Conservation (phyloP, 2,888 invertebrate species). For the Chloromyia formosa region DNA sequence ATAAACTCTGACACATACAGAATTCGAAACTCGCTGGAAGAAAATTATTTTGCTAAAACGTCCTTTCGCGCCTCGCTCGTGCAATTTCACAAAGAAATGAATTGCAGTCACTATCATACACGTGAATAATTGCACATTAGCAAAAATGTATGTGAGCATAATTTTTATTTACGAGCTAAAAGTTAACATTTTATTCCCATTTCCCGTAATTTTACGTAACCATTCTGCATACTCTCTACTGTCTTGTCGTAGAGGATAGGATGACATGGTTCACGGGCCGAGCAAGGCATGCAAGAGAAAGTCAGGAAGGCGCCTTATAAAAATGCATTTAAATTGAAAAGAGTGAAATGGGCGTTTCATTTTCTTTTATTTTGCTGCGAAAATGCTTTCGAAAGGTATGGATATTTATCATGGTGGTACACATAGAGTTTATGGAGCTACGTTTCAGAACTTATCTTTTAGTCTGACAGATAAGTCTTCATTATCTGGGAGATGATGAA, state of each 20-base stretch:
- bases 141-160: slow-evolving; percentile 49
- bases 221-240: not conserved
- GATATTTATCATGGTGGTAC: too few species aligned
- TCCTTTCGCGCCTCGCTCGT: not conserved
- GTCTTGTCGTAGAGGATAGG: not conserved
- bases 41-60: slow-evolving; percentile 1
- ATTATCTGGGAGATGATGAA: too few species aligned
- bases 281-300: not conserved
- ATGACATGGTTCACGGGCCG: not conserved
- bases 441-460: too few species aligned
- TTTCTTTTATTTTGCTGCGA: too few species aligned
- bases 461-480: too few species aligned
- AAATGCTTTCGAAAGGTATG: too few species aligned
- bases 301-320: not conserved
- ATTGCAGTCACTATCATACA: slow-evolving; percentile 43
- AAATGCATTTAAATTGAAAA: not conserved
- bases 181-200: slow-evolving; percentile 46
- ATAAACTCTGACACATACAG: not conserved
- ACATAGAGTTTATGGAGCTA: too few species aligned
- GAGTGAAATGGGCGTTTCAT: not conserved
- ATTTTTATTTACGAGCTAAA: slow-evolving; percentile 48
- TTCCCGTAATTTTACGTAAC: slow-evolving; percentile 16
- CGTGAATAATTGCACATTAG: slow-evolving; percentile 50
- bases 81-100: slow-evolving; percentile 9
- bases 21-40: not conserved